A percentile compares a stretch with the other conserved stretches of the same genome.
Conservation (phyloP, 2,888 invertebrate genomes). For the Conchocele bisecta region DNA sequence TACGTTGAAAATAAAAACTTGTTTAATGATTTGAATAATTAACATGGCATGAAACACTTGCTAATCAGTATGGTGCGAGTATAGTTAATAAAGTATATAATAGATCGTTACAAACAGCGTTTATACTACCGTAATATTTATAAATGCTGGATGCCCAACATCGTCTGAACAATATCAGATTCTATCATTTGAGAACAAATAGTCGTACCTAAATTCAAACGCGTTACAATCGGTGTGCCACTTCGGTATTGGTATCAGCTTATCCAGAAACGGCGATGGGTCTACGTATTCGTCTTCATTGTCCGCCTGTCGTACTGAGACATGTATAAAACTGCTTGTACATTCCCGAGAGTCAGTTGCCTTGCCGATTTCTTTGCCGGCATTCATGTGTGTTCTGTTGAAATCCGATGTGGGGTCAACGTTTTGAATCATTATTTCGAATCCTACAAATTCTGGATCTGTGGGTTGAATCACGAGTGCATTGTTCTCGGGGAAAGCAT, state of each 20-base stretch:
- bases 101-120: too few relatives aligned
- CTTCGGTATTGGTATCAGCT: constrained; percentile 58
- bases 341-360: constrained; percentile 25
- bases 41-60: too few relatives aligned
- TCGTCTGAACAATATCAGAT: too few relatives aligned
- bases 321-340: constrained; percentile 55
- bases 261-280: constrained; percentile 63
- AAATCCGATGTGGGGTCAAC: constrained; percentile 26
- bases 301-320: constrained; percentile 59
- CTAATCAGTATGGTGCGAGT: too few relatives aligned
- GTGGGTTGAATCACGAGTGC: constrained; percentile 53
- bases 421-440: constrained; percentile 65
- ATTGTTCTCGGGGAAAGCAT: constrained; percentile 11
- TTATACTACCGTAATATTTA: too few relatives aligned
- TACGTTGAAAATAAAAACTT: too few relatives aligned
- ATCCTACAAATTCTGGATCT: constrained; percentile 46
- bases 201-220: constrained; percentile 46
- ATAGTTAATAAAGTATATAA: too few relatives aligned
- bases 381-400: constrained; percentile 18
- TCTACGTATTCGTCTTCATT: constrained; percentile 61
- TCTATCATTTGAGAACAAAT: too few relatives aligned
- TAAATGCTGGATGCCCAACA: too few relatives aligned
- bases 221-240: constrained; percentile 68
- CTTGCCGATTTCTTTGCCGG: constrained; percentile 47
- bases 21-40: too few relatives aligned